Evolutionary conservation across 2,113 vertebrate species (phyloP).

Genomic region (Ciconia maguari): DNA sequence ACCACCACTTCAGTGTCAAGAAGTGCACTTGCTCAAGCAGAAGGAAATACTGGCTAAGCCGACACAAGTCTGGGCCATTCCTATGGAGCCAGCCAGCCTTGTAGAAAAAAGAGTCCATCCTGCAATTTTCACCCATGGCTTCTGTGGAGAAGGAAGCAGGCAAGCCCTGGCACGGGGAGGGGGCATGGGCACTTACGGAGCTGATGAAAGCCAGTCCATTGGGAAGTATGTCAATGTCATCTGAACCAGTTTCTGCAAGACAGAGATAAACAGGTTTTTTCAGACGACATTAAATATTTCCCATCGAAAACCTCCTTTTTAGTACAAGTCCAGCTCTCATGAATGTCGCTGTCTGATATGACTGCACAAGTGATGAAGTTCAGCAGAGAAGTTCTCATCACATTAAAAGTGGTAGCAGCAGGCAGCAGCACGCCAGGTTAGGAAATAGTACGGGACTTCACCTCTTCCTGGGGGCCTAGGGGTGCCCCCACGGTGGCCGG

Average conservation of each 20-base stretch:
- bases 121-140: neutral
- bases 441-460: neutral
- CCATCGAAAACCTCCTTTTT: neutral
- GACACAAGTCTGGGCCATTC: neutral
- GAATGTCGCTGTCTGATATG: neutral
- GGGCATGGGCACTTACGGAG: slow-evolving; percentile 66
- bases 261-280: neutral
- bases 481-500: neutral
- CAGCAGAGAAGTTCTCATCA: fast-evolving
- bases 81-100: neutral
- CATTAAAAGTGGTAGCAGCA: neutral
- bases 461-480: neutral
- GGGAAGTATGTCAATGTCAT: slow-evolving; percentile 81
- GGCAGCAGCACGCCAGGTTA: fast-evolving
- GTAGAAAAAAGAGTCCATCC: neutral
- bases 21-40: neutral
- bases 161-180: neutral
- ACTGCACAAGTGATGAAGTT: fast-evolving
- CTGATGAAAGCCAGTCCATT: slow-evolving; percentile 81
- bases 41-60: neutral
- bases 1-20: neutral
- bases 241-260: slow-evolving; percentile 76
- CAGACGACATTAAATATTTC: neutral
- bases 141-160: neutral
- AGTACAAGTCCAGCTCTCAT: neutral